A percentile compares a stretch with the other conserved stretches of the same genome.
Conservation (phyloP, 2,888 invertebrate species). For the Leptopilina syphax region DNA sequence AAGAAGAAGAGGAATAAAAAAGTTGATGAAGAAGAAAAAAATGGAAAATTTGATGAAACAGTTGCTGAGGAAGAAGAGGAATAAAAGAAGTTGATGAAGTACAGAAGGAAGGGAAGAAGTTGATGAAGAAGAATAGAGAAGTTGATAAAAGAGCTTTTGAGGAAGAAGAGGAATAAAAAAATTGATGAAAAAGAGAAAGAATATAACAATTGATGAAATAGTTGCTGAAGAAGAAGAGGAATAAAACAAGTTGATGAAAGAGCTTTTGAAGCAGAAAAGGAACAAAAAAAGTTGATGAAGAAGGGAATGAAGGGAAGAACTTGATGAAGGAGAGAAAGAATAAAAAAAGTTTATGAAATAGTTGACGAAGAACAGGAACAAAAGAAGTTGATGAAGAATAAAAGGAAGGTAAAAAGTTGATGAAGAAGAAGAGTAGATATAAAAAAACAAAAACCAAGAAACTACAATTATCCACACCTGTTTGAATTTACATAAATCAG, state of each 20-base stretch:
- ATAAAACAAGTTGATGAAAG: background rate
- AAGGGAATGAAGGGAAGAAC: background rate
- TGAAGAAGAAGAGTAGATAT: background rate
- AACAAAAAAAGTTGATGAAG: background rate
- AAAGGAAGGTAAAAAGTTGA: background rate
- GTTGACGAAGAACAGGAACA: background rate
- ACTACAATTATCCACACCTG: conserved; percentile 61
- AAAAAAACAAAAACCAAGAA: background rate
- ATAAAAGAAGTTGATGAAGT: background rate
- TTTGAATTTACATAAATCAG: conserved; percentile 65
- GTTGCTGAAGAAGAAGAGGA: too few species aligned
- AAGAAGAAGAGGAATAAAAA: too few species aligned
- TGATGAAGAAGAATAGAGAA: too few species aligned
- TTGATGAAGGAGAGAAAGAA: background rate
- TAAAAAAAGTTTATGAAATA: background rate
- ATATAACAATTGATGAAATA: background rate
- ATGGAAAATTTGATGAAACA: too few species aligned
- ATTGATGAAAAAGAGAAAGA: background rate
- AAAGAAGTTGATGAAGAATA: background rate
- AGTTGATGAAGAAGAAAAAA: too few species aligned
- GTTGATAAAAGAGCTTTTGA: background rate
- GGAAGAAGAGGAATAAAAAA: too few species aligned
- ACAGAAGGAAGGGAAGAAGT: too few species aligned
- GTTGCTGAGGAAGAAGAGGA: too few species aligned
- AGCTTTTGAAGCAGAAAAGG: background rate